Evolutionary conservation across 2,888 invertebrate species (phyloP).

Genomic region (Pterobdella sp.): DNA sequence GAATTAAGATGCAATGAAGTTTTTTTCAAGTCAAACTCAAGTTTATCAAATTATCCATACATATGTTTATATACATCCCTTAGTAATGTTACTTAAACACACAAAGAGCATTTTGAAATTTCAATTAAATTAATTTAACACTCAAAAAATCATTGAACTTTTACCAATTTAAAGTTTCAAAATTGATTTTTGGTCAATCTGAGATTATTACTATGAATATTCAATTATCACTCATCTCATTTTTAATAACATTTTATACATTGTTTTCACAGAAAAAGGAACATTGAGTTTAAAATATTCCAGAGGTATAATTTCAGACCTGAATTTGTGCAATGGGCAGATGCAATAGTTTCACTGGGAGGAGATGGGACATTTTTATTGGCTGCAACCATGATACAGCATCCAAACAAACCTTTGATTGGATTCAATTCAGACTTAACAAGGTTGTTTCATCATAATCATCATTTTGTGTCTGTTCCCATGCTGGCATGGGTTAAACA

Average conservation of each 20-base stretch:
- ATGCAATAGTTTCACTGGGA: conserved; percentile 62
- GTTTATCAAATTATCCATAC: too few relatives aligned
- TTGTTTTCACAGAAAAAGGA: conserved; percentile 55
- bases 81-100: neutral
- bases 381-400: conserved; percentile 74
- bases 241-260: neutral
- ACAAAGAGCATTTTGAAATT: neutral
- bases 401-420: conserved; percentile 76
- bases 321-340: conserved; percentile 77
- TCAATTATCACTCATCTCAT: neutral
- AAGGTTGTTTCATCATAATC: too few relatives aligned
- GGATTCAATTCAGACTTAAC: conserved; percentile 93
- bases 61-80: too few relatives aligned
- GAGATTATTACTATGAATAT: neutral
- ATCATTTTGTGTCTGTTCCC: too few relatives aligned
- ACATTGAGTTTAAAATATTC: conserved; percentile 63
- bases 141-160: neutral
- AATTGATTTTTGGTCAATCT: too few relatives aligned
- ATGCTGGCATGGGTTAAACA: too few relatives aligned
- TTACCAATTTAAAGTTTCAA: too few relatives aligned
- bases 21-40: too few relatives aligned
- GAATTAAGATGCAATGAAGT: too few relatives aligned
- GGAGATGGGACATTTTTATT: conserved; percentile 95
- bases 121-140: neutral
- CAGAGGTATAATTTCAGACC: conserved; percentile 57